Base-by-base conservation (phyloP, 2,113 vertebrate genomes). In the Lycocorax pyrrhopterus region DNA sequence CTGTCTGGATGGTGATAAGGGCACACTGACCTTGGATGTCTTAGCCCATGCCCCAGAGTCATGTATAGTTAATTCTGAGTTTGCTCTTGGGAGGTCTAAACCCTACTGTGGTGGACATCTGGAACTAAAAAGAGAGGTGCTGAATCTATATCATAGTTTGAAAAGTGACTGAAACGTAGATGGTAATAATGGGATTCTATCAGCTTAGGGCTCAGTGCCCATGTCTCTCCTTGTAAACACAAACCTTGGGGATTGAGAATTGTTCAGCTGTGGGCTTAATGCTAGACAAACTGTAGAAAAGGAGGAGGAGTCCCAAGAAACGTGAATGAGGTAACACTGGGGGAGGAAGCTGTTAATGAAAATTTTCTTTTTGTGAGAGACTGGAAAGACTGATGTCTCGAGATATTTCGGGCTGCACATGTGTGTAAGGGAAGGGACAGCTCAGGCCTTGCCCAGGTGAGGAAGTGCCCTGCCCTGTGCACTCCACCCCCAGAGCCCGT, bases 391-490 rank as follows among this genome's bases (percentile, higher is more conserved):
- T 20, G n/a, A 30, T 30, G 29, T 20, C 51, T 49, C 0, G 0
- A 75, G 30, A 56, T 8, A 20, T n/a, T 66, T n/a, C 0, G 1
- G 29, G 69, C 2, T 32, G 19, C 6, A 29, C 0, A 0, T 55
- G 18, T 55, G n/a, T 10, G 2, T n/a, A n/a, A 0, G 22, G 7
- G 30, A n/a, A 41, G 15, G 29, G 15, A 25, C 27, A 56, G 41
- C 7, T 13, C 0, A 0, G 15, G 10, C 4, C 29, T 53, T 55
- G 49, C 12, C 33, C 22, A 23, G 2, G 29, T n/a, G 41, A n/a
- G 23, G 19, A 23, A 64, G 29, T 39, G 41, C 69, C 22, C 27
- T 44, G 27, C 11, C 17, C 13, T 2, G 2, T 22, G 18, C 22
- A 18, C 12, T 29, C 18, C 41, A 55, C 1, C 4, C 12, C 18